These are phyloP conservation scores for Drosophila watanabei DNA, from an alignment of 1,140 invertebrate species.

Conservation along the genomic window DNA sequence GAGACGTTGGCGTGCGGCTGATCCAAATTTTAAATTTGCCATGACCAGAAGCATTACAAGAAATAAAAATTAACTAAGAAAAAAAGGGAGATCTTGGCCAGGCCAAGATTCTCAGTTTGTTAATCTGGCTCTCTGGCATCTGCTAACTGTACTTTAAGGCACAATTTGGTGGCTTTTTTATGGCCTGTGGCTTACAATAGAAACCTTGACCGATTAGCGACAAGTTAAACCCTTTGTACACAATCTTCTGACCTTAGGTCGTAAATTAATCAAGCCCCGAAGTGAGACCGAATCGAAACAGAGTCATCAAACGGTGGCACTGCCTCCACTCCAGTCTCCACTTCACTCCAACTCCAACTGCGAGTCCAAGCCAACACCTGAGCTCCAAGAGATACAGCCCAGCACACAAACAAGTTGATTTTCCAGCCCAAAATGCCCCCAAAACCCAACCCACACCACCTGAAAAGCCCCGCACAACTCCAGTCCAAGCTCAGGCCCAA, in stretches of 20 bases:
- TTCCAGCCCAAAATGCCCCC: conserved; percentile 68
- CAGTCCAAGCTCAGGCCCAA: conserved; percentile 37
- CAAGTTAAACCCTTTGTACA: conserved; percentile 66
- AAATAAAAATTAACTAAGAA: background rate
- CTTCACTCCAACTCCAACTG: conserved; percentile 10
- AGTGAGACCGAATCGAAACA: conserved; percentile 62
- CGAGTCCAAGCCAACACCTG: conserved; percentile 60
- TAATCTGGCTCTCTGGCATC: conserved; percentile 48
- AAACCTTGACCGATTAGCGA: conserved; percentile 77
- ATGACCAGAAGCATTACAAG: conserved; percentile 54
- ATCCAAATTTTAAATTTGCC: conserved; percentile 69
- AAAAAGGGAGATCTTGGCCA: background rate
- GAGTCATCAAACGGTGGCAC: conserved; percentile 74
- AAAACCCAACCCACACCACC: conserved; percentile 47
- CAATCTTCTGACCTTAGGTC: conserved; percentile 66
- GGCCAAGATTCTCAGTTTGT: conserved; percentile 2
- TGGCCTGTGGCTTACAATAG: conserved; percentile 24
- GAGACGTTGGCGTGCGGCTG: conserved; percentile 45
- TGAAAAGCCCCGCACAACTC: conserved; percentile 13
- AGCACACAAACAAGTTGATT: conserved; percentile 77
- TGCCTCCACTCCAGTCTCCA: conserved; percentile 31
- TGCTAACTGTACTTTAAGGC: conserved; percentile 62
- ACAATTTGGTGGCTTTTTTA: conserved; percentile 46
- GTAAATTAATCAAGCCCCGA: conserved; percentile 77
- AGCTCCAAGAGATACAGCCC: conserved; percentile 57